These are phyloP conservation scores for Nomia melanderi DNA, from an alignment of 1,140 invertebrate species.

Conservation along the genomic window DNA sequence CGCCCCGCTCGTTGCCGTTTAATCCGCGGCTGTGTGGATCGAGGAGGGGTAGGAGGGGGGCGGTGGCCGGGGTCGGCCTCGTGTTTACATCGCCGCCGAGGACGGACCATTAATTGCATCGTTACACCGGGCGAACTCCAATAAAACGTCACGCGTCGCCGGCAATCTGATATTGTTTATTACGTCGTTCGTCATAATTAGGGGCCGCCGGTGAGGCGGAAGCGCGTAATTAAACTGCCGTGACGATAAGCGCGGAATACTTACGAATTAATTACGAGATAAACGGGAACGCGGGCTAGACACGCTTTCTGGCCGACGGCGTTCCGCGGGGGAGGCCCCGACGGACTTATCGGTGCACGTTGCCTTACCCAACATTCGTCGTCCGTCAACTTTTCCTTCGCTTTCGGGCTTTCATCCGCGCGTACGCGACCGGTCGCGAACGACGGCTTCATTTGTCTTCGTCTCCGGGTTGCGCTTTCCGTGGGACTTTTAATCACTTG, in stretches of 20 bases:
- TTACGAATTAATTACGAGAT: constrained; percentile 53
- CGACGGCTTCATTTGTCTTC: no score
- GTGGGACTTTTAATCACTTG: no score
- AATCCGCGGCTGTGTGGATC: constrained; percentile 7
- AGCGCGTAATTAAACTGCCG: constrained; percentile 42
- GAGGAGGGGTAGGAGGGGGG: neutral
- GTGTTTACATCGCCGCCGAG: constrained; percentile 29
- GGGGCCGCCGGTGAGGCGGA: constrained; percentile 24
- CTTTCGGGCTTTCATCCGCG: no score
- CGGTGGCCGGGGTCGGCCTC: constrained; percentile 8
- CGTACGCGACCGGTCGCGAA: no score
- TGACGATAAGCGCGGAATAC: constrained; percentile 48
- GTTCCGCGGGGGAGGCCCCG: no score
- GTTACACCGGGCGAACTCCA: constrained; percentile 30
- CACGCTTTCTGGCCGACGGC: neutral
- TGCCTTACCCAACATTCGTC: no score
- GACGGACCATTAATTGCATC: constrained; percentile 50
- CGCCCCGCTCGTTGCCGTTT: constrained; percentile 36
- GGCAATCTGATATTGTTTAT: constrained; percentile 55
- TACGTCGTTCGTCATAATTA: constrained; percentile 51
- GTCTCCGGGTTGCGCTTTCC: no score
- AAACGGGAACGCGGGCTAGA: constrained; percentile 5
- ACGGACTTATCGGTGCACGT: no score
- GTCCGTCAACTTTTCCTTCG: no score
- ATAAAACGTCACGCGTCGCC: constrained; percentile 49